Percentiles rank a stretch among this genome's conserved stretches.
Evolutionary conservation across 2,797 vertebrate genomes (phyloP).

Genomic region (Gila robusta): DNA sequence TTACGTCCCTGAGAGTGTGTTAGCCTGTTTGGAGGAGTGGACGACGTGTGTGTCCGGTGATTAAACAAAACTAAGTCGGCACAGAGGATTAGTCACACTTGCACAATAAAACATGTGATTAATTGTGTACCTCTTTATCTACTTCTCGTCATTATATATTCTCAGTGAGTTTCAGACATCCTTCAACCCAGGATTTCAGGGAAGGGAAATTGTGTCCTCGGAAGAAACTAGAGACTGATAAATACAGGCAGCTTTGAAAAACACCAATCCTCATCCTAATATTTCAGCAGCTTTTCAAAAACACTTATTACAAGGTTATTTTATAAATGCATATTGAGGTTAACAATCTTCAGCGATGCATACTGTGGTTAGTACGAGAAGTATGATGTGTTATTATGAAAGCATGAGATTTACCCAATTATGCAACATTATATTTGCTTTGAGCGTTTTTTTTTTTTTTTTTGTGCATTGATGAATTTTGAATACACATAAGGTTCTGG

Average conservation of each 20-base stretch:
- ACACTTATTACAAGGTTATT: background rate
- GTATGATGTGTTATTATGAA: background rate
- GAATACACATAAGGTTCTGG: background rate
- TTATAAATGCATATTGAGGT: background rate
- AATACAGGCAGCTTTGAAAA: background rate
- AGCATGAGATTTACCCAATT: background rate
- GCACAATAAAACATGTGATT: background rate
- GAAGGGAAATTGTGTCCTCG: background rate
- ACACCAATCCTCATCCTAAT: background rate
- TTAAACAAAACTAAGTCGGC: slow-evolving; percentile 28
- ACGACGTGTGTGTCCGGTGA: slow-evolving; percentile 8
- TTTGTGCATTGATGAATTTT: background rate
- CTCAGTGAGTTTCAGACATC: background rate
- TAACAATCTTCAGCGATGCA: background rate
- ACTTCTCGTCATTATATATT: background rate
- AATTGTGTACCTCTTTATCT: background rate
- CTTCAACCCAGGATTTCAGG: background rate
- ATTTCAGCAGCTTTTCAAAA: background rate
- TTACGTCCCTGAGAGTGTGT: slow-evolving; percentile 6
- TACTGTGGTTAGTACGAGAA: background rate
- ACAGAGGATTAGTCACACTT: slow-evolving; percentile 17
- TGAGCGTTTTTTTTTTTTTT: background rate
- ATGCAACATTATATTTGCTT: background rate
- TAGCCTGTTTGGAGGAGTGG: background rate
- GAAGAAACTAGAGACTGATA: background rate